A percentile compares a stretch with the other conserved stretches of the same genome.
Evolutionary conservation across 35 echinoderm and acorn worm genomes (phyloP).

Genomic region (Stichopus chloronotus): DNA sequence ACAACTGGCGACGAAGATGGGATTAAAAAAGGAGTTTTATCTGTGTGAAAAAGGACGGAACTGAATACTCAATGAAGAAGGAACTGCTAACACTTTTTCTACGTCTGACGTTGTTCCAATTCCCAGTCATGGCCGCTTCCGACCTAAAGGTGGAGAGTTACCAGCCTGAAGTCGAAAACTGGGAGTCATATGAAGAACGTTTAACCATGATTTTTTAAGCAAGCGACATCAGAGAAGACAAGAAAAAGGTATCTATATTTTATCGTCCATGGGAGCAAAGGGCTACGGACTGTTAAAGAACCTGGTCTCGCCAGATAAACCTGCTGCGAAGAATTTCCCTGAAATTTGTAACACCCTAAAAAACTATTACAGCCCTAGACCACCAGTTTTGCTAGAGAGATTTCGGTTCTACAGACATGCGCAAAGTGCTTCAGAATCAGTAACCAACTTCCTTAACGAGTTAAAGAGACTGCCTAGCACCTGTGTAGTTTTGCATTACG

Average conservation of each 20-base stretch:
- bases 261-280: slow-evolving; percentile 33
- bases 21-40: too few relatives aligned
- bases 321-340: not conserved
- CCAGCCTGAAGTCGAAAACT: too few relatives aligned
- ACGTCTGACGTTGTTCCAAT: too few relatives aligned
- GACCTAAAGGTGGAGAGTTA: too few relatives aligned
- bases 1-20: too few relatives aligned
- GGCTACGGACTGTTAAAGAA: slow-evolving; percentile 35
- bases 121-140: too few relatives aligned
- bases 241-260: slow-evolving; percentile 3
- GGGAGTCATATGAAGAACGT: too few relatives aligned
- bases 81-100: too few relatives aligned
- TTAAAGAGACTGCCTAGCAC: slow-evolving; percentile 30
- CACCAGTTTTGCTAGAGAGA: slow-evolving; percentile 14
- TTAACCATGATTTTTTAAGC: too few relatives aligned
- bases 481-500: not conserved
- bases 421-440: not conserved
- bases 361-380: slow-evolving; percentile 1
- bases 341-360: slow-evolving; percentile 5
- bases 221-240: not conserved
- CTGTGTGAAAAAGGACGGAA: too few relatives aligned
- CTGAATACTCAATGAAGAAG: too few relatives aligned
- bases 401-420: slow-evolving; percentile 32
- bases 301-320: slow-evolving; percentile 2
- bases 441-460: slow-evolving; percentile 9